Base-by-base conservation (phyloP, 2,797 vertebrate genomes). In the Lepus oiostolus region DNA sequence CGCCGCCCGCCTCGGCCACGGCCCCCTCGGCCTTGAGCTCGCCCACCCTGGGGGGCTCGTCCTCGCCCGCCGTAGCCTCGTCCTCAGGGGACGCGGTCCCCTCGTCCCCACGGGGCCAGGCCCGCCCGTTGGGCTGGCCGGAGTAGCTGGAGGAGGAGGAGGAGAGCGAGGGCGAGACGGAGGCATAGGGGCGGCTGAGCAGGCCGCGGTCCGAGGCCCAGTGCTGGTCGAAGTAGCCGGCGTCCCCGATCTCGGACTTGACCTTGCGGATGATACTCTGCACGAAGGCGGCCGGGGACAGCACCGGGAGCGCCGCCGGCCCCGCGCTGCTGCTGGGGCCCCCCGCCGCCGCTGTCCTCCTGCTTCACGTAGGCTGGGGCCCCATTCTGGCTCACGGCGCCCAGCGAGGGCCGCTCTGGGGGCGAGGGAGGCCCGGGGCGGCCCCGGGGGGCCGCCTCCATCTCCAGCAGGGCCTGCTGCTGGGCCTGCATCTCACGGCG, bases 231-330 rank as follows among this genome's bases (percentile, higher is more conserved):
- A 99, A 99, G 97, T 99, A 99, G 82, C 99, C 99, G 0, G 99
- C 99, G 0, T 99, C 99, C 0, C 99, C 99, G 0, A 99, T 99
- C 98, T 99, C 99, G 0, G 99, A 99, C 97, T 99, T 99, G 93
- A 99, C 99, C 98, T 99, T 99, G 5, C 99, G 99, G 97, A 99
- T 99, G 97, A 99, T 99, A 98, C 99, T 99, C 98, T 99, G 99
- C 67, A 99, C 99, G 0, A 99, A 99, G 88, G 99, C 99, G 0
- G 99, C 99, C 0, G 99, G 99, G 1, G 99, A 99, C 22, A 99
- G 98, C 62, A 99, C 99, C 0, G 99, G 99, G 95, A 99, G 98
- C 0, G 99, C 98, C 0, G 99, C 98, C 97, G 99, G 99, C 0
- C 97, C 93, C 0, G 82, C 35, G 4, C 98, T 98, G 96, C 98